These are phyloP conservation scores for Monochamus saltuarius DNA, from an alignment of 1,140 invertebrate species.

Conservation along the genomic window DNA sequence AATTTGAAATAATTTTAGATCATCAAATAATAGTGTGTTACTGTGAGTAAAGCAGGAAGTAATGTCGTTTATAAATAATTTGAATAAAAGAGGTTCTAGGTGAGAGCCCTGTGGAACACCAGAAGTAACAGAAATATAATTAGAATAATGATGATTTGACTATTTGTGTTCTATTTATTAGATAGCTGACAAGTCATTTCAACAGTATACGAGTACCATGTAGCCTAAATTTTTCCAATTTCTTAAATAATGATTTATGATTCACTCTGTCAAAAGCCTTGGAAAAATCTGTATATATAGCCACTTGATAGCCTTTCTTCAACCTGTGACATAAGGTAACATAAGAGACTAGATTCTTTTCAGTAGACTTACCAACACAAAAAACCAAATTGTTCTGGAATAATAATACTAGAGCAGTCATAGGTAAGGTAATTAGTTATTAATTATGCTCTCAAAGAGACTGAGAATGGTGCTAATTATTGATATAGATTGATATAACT, in stretches of 20 bases:
- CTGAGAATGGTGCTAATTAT: slow-evolving; percentile 5
- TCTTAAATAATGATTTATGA: slow-evolving; percentile 2
- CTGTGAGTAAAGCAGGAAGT: too few relatives aligned
- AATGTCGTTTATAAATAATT: too few relatives aligned
- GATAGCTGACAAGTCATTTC: slow-evolving; percentile 6
- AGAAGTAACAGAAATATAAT: too few relatives aligned
- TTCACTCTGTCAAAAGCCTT: slow-evolving; percentile 2
- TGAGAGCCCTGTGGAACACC: too few relatives aligned
- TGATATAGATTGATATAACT: too few relatives aligned
- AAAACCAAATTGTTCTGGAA: neutral
- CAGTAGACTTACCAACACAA: neutral
- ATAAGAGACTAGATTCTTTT: slow-evolving; percentile 9
- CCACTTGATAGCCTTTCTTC: neutral
- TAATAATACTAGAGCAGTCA: neutral
- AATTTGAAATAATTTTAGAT: too few relatives aligned
- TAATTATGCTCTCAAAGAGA: slow-evolving; percentile 9
- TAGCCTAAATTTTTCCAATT: neutral
- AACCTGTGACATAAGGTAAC: neutral
- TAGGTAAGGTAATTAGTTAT: neutral
- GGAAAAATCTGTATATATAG: slow-evolving; percentile 1
- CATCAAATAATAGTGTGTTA: too few relatives aligned
- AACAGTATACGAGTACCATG: neutral
- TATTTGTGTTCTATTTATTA: slow-evolving; percentile 1
- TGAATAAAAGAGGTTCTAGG: too few relatives aligned
- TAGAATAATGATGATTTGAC: too few relatives aligned